Percentiles rank a stretch among this genome's conserved stretches.
Evolutionary conservation across 2,888 invertebrate species (phyloP).

Genomic region (Volucella zonaria): DNA sequence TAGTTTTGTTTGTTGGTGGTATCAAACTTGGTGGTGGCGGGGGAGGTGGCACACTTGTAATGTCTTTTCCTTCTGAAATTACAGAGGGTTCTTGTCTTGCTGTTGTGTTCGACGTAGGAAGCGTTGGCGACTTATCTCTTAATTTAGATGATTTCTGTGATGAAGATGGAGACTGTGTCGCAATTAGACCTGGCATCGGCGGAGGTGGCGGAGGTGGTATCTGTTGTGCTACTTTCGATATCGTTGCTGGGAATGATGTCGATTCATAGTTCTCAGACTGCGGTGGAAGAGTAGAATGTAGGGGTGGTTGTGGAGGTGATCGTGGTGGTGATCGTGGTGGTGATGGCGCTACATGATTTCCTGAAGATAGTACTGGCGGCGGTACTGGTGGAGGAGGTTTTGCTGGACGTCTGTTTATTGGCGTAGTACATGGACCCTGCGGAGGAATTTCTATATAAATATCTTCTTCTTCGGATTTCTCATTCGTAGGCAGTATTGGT

Average conservation of each 20-base stretch:
- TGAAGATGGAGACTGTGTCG: background rate
- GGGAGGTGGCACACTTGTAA: conserved; percentile 7
- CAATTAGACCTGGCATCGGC: background rate
- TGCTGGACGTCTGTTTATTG: conserved; percentile 11
- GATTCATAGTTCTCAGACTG: background rate
- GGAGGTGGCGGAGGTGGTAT: conserved; percentile 68
- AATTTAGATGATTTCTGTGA: background rate
- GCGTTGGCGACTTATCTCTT: too few relatives aligned
- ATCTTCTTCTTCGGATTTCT: conserved; percentile 3
- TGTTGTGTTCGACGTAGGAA: too few relatives aligned
- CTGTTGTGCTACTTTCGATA: background rate
- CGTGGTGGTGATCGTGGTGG: background rate
- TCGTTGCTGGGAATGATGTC: conserved; percentile 15
- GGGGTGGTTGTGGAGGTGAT: conserved; percentile 60
- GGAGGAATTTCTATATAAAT: conserved; percentile 51
- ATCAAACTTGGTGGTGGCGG: background rate
- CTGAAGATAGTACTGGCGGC: background rate
- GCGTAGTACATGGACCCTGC: background rate
- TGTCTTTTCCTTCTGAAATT: too few relatives aligned
- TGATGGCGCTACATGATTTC: background rate
- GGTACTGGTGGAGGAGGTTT: conserved; percentile 44
- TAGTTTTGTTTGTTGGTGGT: background rate
- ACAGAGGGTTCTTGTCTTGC: too few relatives aligned
- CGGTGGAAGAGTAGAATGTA: conserved; percentile 39
- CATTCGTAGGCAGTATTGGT: conserved; percentile 26